phyloP scores from a whole-genome alignment of 1,140 invertebrate species.

The Hermetia illucens region DNA sequence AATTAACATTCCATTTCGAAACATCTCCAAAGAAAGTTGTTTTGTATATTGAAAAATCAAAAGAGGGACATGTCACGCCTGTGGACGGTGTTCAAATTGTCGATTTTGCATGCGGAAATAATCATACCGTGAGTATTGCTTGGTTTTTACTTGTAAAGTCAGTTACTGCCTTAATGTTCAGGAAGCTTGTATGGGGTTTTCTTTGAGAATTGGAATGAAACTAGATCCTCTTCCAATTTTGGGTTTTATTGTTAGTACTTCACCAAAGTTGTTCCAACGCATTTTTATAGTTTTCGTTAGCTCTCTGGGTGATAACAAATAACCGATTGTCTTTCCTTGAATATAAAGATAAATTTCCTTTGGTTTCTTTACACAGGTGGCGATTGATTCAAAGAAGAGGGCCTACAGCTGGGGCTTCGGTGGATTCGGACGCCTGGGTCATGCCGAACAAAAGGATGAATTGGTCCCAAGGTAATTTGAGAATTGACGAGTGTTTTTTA shows the following conservation, averaged over 20 bases:
- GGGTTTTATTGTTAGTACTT: no score
- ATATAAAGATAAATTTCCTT: background rate
- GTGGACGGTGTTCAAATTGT: conserved; percentile 76
- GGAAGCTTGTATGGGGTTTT: no score
- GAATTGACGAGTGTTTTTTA: no score
- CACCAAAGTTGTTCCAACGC: no score
- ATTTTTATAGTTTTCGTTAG: no score
- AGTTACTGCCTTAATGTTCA: no score
- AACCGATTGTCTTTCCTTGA: no score
- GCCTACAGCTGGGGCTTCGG: conserved; percentile 91
- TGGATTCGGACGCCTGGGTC: conserved; percentile 81
- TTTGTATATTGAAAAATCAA: conserved; percentile 74
- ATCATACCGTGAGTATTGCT: conserved; percentile 62
- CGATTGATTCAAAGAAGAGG: conserved; percentile 72
- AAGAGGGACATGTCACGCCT: conserved; percentile 71
- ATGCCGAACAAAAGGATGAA: conserved; percentile 84
- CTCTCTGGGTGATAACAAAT: no score
- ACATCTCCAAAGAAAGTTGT: conserved; percentile 69
- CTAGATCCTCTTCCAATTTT: no score
- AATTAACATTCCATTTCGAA: conserved; percentile 74
- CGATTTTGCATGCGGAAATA: conserved; percentile 78
- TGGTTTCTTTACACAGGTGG: conserved; percentile 39
- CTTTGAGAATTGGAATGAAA: no score
- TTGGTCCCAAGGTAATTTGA: conserved; percentile 47
- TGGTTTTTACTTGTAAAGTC: no score